Percentiles rank a stretch among this genome's conserved stretches.
phyloP scores from a whole-genome alignment of 2,797 vertebrate genomes.

The Acanthornis magna region DNA sequence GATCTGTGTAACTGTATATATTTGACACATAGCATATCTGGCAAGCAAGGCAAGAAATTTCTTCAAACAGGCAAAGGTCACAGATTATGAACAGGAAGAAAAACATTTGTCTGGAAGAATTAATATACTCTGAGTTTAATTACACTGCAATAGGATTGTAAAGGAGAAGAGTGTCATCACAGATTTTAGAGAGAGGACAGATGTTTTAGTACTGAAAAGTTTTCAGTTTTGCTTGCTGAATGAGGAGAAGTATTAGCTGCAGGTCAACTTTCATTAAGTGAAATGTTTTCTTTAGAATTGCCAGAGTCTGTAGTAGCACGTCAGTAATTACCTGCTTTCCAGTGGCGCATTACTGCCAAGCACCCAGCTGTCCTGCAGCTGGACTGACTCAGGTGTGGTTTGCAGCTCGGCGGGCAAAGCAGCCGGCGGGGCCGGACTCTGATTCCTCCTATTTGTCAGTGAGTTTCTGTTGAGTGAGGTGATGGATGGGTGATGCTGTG shows the following conservation, averaged over 20 bases:
- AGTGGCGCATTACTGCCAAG: conserved; percentile 98
- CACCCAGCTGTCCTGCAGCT: conserved; percentile 99
- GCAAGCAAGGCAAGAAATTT: neutral
- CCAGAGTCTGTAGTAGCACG: neutral
- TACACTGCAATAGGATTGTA: neutral
- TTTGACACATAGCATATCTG: neutral
- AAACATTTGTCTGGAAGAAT: neutral
- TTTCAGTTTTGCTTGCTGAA: neutral
- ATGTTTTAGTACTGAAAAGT: neutral
- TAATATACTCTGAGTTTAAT: neutral
- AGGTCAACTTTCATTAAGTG: neutral
- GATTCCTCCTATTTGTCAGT: conserved; percentile 96
- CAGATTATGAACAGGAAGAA: neutral
- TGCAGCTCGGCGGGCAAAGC: conserved; percentile 97
- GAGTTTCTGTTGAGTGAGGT: conserved; percentile 95
- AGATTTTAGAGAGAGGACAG: neutral
- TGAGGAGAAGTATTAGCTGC: neutral
- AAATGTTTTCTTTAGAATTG: neutral
- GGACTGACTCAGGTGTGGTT: conserved; percentile 98
- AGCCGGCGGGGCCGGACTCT: conserved; percentile 92
- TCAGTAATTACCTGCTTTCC: conserved; percentile 91
- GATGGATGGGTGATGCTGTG: conserved; percentile 89
- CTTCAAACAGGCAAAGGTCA: neutral
- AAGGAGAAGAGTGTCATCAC: neutral
- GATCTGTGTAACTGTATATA: neutral